phyloP scores from a whole-genome alignment of 2,888 invertebrate species.

The Maniola hyperantus region DNA sequence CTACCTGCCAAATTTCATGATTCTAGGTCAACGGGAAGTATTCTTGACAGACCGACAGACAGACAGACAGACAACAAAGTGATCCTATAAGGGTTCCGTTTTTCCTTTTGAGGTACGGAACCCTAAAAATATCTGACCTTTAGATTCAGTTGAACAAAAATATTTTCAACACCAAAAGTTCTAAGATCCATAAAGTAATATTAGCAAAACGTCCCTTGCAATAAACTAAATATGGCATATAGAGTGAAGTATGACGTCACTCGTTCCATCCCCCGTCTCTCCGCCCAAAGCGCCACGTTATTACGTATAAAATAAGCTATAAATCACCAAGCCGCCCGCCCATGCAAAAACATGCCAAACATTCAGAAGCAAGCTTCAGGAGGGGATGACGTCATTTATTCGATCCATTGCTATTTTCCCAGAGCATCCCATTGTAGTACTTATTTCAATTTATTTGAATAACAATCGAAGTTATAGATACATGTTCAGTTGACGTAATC shows the following conservation, averaged over 20 bases:
- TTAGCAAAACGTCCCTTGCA: background rate
- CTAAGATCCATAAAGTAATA: background rate
- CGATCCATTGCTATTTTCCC: background rate
- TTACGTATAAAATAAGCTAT: constrained; percentile 18
- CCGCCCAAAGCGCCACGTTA: background rate
- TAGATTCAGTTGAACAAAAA: no score
- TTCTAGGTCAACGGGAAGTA: no score
- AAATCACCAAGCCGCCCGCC: constrained; percentile 6
- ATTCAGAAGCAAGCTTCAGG: constrained; percentile 9
- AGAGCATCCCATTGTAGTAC: background rate
- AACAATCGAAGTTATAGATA: no score
- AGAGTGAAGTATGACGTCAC: constrained; percentile 3
- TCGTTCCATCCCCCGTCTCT: background rate
- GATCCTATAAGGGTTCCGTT: no score
- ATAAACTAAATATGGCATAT: background rate
- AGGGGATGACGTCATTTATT: constrained; percentile 11
- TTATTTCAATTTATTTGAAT: no score
- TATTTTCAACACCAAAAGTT: no score
- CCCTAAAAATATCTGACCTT: no score
- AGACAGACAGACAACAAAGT: no score
- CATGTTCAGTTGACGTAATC: no score
- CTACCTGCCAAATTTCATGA: no score
- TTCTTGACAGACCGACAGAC: no score
- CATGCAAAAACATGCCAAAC: constrained; percentile 19
- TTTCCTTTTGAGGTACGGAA: no score